A percentile compares a stretch with the other conserved stretches of the same genome.
Conservation (phyloP, 2,113 vertebrate genomes). For the Calonectris borealis region DNA sequence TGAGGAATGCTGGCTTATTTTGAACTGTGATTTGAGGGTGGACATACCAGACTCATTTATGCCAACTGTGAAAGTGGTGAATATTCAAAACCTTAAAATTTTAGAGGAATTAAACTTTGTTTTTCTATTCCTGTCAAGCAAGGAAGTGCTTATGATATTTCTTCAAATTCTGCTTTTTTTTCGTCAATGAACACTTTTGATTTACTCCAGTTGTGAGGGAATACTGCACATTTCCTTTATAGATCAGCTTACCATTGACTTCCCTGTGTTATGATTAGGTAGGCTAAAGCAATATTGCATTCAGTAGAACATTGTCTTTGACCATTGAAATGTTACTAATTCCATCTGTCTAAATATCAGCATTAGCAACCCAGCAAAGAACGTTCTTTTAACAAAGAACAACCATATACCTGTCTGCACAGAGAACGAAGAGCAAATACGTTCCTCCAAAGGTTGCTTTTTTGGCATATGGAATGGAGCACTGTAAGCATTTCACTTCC, state of each 20-base stretch:
- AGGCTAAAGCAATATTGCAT: background rate
- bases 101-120: background rate
- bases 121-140: background rate
- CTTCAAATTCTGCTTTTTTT: background rate
- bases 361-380: background rate
- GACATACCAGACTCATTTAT: background rate
- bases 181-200: rapidly evolving
- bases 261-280: background rate
- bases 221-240: background rate
- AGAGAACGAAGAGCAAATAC: background rate
- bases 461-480: background rate
- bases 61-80: background rate
- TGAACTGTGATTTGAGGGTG: background rate
- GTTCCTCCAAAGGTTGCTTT: background rate
- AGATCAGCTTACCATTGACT: background rate
- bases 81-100: background rate
- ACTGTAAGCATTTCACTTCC: background rate
- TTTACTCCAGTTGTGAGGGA: background rate
- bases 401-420: background rate
- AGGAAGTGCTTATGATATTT: background rate
- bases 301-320: background rate
- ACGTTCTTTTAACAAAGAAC: background rate
- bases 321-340: background rate
- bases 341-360: background rate
- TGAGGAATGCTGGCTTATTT: background rate